Evolutionary conservation across 2,113 vertebrate species (phyloP), one percentile per base, ranked within the genome.

Genomic region (Oryzias javanicus): DNA sequence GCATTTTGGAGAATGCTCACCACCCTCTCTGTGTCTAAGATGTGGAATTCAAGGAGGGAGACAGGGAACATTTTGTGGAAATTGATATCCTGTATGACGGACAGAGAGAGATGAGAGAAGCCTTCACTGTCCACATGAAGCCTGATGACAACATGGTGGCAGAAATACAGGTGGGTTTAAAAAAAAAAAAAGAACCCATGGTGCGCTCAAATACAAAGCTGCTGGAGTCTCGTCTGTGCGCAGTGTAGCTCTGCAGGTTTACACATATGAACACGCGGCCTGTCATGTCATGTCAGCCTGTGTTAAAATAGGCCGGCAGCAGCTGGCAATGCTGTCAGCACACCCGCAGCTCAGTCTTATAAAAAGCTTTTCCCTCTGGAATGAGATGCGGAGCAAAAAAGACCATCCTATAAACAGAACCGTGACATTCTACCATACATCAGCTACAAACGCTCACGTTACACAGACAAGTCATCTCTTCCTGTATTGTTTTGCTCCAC

Each of bases 81-180:
- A 81, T 93, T 17, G 91, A 94, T 85, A 82, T 94, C 70, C 84
- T 95, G n/a, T 93, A 90, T 57, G 91, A 93, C 2, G 92, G 94
- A 6, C 63, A 92, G 77, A 84, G 91, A 74, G 94, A 95, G 88
- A 93, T 94, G 89, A 90, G 93, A 60, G 93, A 95, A 85, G 89
- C 89, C 51, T 94, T 95, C 81, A 92, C 86, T 3, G 85, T 94
- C 4, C 92, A 93, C 82, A 86, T 94, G 90, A 94, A 94, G 80
- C 91, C 92, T 16, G 94, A 94, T 52, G 92, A 94, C 80, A 93
- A 94, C 84, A 93, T 93, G 92, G 90, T 93, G 73, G 91, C 94
- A 25, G 93, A 94, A 79, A 89, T 89, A 76, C 91, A 93, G 93
- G 94, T 94, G 84, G 88, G 71, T 58, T 50, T n/a, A 27, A 27